A percentile compares a stretch with the other conserved stretches of the same genome.
Evolutionary conservation across 2,113 vertebrate species (phyloP).

Genomic region (Calonectris borealis): DNA sequence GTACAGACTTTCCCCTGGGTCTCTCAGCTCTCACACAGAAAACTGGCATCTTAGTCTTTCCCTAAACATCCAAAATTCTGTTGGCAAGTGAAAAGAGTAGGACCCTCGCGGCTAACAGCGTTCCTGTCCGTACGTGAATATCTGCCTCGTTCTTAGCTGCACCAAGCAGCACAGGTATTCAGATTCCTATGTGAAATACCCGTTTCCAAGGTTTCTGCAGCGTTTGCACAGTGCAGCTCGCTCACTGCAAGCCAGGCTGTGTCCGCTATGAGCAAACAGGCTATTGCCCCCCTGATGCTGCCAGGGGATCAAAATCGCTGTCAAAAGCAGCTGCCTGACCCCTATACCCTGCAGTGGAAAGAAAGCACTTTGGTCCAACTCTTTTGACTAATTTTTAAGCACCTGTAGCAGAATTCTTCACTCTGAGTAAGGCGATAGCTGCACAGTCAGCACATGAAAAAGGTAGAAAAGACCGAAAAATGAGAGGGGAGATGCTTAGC

Average conservation of each 20-base stretch:
- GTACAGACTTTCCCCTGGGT: background rate
- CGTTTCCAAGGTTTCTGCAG: background rate
- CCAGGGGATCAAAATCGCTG: background rate
- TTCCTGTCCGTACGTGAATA: rapidly evolving
- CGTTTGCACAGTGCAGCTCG: rapidly evolving
- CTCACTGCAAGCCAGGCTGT: background rate
- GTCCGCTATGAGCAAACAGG: background rate
- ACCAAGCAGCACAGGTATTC: background rate
- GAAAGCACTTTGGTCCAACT: background rate
- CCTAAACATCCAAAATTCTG: background rate
- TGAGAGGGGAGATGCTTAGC: background rate
- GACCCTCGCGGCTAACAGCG: rapidly evolving
- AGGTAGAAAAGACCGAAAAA: background rate
- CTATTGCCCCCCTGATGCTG: rapidly evolving
- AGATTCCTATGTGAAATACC: background rate
- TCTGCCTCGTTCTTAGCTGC: background rate
- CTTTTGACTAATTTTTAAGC: background rate
- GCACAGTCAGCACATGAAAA: background rate
- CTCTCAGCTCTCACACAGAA: background rate
- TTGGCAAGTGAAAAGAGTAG: background rate
- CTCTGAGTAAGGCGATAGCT: background rate
- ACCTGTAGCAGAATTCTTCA: background rate
- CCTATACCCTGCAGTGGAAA: background rate
- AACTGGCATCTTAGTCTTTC: background rate
- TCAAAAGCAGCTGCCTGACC: background rate